Evolutionary conservation across 1,140 invertebrate species (phyloP).

Genomic region (Saccostrea echinata): DNA sequence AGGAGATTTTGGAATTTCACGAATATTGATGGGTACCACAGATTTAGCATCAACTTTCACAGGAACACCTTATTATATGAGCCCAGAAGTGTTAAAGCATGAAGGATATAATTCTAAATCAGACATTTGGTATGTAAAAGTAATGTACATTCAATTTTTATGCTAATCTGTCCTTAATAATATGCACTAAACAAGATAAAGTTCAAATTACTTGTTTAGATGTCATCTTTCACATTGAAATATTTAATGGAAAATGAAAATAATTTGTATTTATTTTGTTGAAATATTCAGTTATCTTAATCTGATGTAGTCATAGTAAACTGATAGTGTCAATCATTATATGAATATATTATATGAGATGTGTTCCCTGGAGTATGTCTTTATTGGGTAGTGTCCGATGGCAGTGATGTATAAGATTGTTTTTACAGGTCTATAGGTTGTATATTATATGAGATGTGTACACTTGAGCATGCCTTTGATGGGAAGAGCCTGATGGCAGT

Average conservation of each 20-base stretch:
- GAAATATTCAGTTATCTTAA: too few species aligned
- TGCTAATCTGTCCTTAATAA: too few species aligned
- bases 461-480: slow-evolving; percentile 77
- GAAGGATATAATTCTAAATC: slow-evolving; percentile 80
- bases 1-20: slow-evolving; percentile 80
- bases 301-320: too few species aligned
- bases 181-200: too few species aligned
- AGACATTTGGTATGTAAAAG: slow-evolving; percentile 76
- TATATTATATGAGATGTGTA: slow-evolving; percentile 79
- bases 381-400: too few species aligned
- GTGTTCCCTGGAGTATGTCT: too few species aligned
- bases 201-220: too few species aligned
- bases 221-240: too few species aligned
- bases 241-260: too few species aligned
- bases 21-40: slow-evolving; percentile 77
- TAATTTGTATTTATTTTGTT: too few species aligned
- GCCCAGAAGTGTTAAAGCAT: slow-evolving; percentile 80
- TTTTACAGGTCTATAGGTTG: slow-evolving; percentile 77
- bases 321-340: too few species aligned
- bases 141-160: neutral
- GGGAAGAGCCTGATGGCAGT: slow-evolving; percentile 79
- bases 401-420: neutral
- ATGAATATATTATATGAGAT: too few species aligned
- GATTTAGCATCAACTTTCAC: slow-evolving; percentile 79
- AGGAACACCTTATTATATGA: slow-evolving; percentile 80